phyloP scores from a whole-genome alignment of 2,797 vertebrate genomes.

The Enteromius mattozi region DNA sequence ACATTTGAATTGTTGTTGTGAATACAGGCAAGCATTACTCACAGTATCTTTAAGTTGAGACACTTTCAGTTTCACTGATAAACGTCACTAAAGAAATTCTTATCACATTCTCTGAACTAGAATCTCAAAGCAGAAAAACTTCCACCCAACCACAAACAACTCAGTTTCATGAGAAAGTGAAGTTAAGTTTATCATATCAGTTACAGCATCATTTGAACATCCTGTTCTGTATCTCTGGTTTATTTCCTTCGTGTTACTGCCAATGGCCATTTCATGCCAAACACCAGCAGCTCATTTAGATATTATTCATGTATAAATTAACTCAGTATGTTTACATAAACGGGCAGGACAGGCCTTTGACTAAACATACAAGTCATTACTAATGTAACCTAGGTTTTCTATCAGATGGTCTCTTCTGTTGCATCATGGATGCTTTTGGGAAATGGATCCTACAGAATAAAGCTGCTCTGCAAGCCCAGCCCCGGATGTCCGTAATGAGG shows the following conservation, averaged over 20 bases:
- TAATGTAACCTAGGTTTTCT: too few relatives aligned
- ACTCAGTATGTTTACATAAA: conserved; percentile 5
- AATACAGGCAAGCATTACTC: background rate
- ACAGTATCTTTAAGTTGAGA: background rate
- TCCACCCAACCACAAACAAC: too few relatives aligned
- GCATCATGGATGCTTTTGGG: too few relatives aligned
- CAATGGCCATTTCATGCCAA: background rate
- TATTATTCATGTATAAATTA: background rate
- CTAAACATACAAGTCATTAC: background rate
- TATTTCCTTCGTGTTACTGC: background rate
- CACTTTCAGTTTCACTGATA: background rate
- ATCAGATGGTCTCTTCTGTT: too few relatives aligned
- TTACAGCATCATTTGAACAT: background rate
- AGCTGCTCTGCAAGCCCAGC: too few relatives aligned
- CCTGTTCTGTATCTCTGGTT: background rate
- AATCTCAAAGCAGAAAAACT: background rate
- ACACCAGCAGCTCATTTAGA: background rate
- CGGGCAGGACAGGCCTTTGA: background rate
- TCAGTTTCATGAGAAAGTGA: background rate
- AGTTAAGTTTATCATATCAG: background rate
- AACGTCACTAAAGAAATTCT: background rate
- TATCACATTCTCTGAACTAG: background rate
- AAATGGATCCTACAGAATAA: too few relatives aligned
- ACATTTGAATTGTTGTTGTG: background rate
- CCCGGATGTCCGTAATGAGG: too few relatives aligned